phyloP scores from a whole-genome alignment of 30 jellyfish, hydroid and myxozoan genomes.

The Morbakka virulenta region DNA sequence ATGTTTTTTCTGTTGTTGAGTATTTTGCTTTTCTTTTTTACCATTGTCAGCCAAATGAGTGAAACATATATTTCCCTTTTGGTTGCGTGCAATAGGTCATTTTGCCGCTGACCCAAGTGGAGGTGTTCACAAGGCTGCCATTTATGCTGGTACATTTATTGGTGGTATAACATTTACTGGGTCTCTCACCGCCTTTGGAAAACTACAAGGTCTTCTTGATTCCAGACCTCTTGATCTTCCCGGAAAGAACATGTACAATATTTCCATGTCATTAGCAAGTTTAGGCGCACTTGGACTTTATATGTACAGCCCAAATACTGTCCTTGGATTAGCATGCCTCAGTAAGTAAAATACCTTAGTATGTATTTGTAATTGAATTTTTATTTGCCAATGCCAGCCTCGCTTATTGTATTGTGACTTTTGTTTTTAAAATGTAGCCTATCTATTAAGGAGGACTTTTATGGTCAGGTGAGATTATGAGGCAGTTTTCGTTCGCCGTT shows the following conservation, averaged over 20 bases:
- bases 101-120: conserved; percentile 95
- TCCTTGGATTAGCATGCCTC: conserved; percentile 75
- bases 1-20: too few species aligned
- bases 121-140: conserved; percentile 91
- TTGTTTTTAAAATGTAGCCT: too few species aligned
- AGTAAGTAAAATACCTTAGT: conserved; percentile 57
- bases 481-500: too few species aligned
- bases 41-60: too few species aligned
- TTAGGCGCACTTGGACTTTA: conserved; percentile 88
- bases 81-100: conserved; percentile 30
- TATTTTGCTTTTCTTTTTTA: too few species aligned
- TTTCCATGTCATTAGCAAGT: conserved; percentile 84
- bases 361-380: too few species aligned
- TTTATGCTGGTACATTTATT: conserved; percentile 86
- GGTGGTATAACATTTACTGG: conserved; percentile 98
- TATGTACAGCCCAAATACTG: conserved; percentile 75
- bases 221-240: conserved; percentile 84
- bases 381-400: too few species aligned
- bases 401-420: too few species aligned
- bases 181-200: conserved; percentile 92
- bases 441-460: too few species aligned
- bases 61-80: too few species aligned
- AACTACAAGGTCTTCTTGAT: conserved; percentile 85
- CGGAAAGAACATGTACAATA: conserved; percentile 83
- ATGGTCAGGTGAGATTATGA: too few species aligned